These are phyloP conservation scores for Sciurus vulgaris DNA, from an alignment of 2,797 vertebrate species.

Conservation along the genomic window DNA sequence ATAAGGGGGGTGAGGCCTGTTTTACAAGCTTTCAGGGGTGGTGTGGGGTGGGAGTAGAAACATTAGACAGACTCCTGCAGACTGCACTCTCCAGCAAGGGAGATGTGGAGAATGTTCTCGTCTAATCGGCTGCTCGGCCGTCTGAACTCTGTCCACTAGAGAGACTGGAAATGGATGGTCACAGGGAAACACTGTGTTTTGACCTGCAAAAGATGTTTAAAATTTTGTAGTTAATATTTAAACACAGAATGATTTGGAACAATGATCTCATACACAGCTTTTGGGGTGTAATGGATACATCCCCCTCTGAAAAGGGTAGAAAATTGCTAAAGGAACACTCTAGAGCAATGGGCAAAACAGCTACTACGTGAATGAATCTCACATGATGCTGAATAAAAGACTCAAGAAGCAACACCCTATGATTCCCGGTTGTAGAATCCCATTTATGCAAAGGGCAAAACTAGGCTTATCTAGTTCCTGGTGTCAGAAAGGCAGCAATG, in stretches of 20 bases:
- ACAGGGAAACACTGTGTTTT: neutral
- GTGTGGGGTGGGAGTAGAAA: neutral
- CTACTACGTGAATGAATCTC: neutral
- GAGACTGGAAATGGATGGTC: neutral
- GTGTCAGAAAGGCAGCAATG: neutral
- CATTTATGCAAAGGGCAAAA: neutral
- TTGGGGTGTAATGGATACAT: neutral
- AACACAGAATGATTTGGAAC: neutral
- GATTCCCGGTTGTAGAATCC: neutral
- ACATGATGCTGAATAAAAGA: neutral
- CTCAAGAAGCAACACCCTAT: neutral
- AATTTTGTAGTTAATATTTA: constrained; percentile 39
- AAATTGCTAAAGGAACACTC: neutral
- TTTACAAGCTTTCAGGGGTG: neutral
- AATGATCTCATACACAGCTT: neutral
- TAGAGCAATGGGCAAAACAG: neutral
- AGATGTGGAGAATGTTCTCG: neutral
- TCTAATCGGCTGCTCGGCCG: neutral
- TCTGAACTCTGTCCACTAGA: neutral
- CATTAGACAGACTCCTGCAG: neutral
- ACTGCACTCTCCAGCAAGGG: neutral
- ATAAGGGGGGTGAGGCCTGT: neutral
- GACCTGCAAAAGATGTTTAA: neutral
- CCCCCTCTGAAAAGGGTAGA: neutral
- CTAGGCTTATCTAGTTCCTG: neutral